Evolutionary conservation across 2,113 vertebrate species (phyloP), one percentile per base, ranked within the genome.

Genomic region (Pelecanoides urinatrix): DNA sequence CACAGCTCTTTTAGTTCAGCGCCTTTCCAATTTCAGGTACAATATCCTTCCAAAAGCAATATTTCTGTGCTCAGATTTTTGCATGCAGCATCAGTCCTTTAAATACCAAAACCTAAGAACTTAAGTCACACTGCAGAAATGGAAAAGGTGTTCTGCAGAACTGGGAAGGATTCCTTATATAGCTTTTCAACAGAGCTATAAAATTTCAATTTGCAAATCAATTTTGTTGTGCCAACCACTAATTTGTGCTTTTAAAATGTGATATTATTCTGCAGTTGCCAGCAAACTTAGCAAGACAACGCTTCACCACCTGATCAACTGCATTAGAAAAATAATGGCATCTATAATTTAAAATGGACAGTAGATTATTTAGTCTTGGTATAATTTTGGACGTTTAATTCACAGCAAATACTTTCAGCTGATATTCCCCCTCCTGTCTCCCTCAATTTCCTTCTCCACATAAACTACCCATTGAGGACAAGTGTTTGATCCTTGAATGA

Each of bases 1-100:
- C 38, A 62, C 8, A 90, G 34, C 53, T 73, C 53, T 68, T 71
- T 78, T 50, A 94, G 67, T 86, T 83, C 79, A 94, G 40, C 3
- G 4, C 18, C 45, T 96, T 79, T 95, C 79, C 72, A 86, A 49
- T 94, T 93, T 93, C 79, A 91, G 7, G 90, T 77, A 70, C 20
- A 68, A 42, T 26, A 63, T 32, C 45, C 55, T 92, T 94, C 92
- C 94, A 95, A 97, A 88, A 89, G 8, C 79, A 96, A 94, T 47
- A 86, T 73, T 77, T 91, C 61, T 67, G n/a, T 58, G 63, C 63
- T 86, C 50, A 71, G 50, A 70, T 68, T 83, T 74, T 93, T 92
- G 67, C 59, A 83, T 2, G 5, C 63, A 68, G 14, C 62, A 79
- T 79, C 72, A 88, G 30, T 49, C 67, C 32, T 82, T 76, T 76